Conservation (phyloP, 2,797 vertebrate species). For the Triplophysa yarkandensis region DNA sequence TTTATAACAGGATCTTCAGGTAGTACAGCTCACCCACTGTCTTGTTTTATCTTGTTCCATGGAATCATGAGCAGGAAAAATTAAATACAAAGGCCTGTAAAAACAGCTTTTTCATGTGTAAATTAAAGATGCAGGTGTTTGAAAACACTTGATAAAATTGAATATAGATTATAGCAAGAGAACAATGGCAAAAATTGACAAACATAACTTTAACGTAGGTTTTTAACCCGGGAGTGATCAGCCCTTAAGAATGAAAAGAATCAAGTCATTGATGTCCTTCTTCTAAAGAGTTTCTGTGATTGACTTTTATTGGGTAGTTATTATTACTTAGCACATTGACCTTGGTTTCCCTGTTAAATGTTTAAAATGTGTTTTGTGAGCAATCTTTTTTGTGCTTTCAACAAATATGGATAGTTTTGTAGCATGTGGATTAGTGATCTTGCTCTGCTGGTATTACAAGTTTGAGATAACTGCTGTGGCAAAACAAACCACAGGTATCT, state of each 20-base stretch:
- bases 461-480: slow-evolving; percentile 8
- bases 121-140: slow-evolving; percentile 14
- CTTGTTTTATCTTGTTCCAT: slow-evolving; percentile 10
- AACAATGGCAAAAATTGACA: no score
- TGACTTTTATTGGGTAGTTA: not conserved
- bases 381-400: not conserved
- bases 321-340: not conserved
- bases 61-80: not conserved
- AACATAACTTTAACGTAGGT: no score
- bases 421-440: not conserved
- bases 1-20: slow-evolving; percentile 13
- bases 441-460: not conserved
- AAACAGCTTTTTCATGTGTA: slow-evolving; percentile 23
- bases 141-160: slow-evolving; percentile 8
- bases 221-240: no score
- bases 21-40: slow-evolving; percentile 14
- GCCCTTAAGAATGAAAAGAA: not conserved
- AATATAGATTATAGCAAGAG: slow-evolving; percentile 27
- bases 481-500: not conserved
- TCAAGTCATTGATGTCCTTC: not conserved
- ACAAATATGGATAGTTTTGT: not conserved
- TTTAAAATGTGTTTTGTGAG: not conserved
- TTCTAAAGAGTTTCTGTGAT: not conserved
- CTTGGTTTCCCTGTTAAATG: not conserved
- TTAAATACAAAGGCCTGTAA: slow-evolving; percentile 25